phyloP scores from a whole-genome alignment of 2,113 vertebrate genomes.

The Furnarius figulus region DNA sequence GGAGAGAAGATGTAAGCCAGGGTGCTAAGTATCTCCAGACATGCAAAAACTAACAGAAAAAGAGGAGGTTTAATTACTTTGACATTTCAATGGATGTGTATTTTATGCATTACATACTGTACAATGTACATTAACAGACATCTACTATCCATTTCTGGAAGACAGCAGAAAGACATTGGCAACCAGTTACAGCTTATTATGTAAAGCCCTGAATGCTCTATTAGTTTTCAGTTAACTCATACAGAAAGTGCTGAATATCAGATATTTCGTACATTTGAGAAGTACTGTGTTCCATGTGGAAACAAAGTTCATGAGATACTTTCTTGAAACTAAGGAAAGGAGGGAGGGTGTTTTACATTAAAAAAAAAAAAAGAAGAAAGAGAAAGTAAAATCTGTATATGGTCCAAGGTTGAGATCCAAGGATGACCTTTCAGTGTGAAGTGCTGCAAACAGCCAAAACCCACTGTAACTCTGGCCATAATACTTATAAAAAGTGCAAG shows the following conservation, averaged over 20 bases:
- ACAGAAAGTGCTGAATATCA: neutral
- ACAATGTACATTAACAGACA: neutral
- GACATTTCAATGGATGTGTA: neutral
- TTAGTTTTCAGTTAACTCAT: neutral
- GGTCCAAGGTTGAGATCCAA: neutral
- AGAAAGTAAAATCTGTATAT: neutral
- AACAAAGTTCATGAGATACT: neutral
- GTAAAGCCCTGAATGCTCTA: neutral
- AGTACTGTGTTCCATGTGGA: neutral
- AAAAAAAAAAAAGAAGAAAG: too few relatives aligned
- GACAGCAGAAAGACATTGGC: neutral
- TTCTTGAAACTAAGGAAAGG: neutral
- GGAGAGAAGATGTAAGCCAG: neutral
- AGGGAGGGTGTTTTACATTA: neutral
- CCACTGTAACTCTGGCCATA: neutral
- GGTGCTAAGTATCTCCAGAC: neutral
- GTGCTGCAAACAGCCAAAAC: neutral
- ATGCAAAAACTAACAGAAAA: neutral
- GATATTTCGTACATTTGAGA: slow-evolving; percentile 1
- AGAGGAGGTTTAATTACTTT: neutral
- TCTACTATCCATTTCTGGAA: neutral
- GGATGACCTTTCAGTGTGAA: neutral
- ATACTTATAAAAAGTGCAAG: neutral
- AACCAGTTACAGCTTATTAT: neutral
- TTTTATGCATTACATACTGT: neutral